Conservation (phyloP, 1,140 invertebrate species). For the Popillia japonica region DNA sequence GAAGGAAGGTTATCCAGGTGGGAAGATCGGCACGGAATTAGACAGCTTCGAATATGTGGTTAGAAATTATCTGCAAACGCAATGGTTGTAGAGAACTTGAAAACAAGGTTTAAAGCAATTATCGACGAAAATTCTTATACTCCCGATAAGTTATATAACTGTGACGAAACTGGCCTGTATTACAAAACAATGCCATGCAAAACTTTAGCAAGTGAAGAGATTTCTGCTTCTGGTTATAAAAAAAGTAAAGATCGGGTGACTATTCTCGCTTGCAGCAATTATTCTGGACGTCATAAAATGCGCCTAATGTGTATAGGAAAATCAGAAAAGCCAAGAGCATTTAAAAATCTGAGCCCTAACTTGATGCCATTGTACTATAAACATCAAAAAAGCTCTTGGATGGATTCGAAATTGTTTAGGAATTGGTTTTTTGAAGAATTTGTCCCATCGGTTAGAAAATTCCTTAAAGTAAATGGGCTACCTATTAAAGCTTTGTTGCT, state of each 20-base stretch:
- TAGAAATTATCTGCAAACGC: conserved; percentile 18
- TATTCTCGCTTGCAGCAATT: conserved; percentile 48
- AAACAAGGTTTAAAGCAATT: conserved; percentile 14
- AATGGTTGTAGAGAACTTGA: background rate
- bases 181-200: conserved; percentile 57
- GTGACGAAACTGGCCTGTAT: conserved; percentile 57
- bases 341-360: conserved; percentile 57
- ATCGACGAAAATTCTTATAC: conserved; percentile 17
- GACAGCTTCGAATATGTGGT: conserved; percentile 36
- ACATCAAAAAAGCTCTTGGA: conserved; percentile 22
- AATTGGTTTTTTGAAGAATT: conserved; percentile 58
- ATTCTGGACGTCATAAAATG: conserved; percentile 51
- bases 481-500: conserved; percentile 56
- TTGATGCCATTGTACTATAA: conserved; percentile 47
- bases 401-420: conserved; percentile 39
- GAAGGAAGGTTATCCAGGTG: conserved; percentile 28
- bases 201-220: conserved; percentile 53
- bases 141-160: conserved; percentile 57
- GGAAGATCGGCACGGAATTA: conserved; percentile 31
- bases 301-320: conserved; percentile 53
- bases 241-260: background rate
- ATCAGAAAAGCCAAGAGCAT: conserved; percentile 51
- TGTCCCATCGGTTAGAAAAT: conserved; percentile 52
- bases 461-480: conserved; percentile 52
- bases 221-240: conserved; percentile 44